Evolutionary conservation across 2,113 vertebrate species (phyloP).

Genomic region (Pterocles burchelli): DNA sequence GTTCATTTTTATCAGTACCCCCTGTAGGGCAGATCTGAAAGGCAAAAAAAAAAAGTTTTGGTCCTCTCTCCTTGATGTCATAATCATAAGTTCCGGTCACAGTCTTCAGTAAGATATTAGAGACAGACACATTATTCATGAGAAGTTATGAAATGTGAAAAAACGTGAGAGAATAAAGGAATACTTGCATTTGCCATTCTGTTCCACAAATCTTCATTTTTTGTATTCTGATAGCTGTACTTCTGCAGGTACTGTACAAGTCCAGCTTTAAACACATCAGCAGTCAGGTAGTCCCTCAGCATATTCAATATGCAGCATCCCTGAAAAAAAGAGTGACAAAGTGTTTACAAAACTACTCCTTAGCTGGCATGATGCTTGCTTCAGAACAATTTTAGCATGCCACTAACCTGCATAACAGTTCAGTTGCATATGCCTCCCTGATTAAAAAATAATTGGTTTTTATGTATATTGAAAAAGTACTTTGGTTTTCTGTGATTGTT

Average conservation of each 20-base stretch:
- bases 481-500: neutral
- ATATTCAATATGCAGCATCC: slow-evolving; percentile 92
- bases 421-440: neutral
- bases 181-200: slow-evolving; percentile 84
- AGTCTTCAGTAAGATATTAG: neutral
- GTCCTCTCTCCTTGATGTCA: neutral
- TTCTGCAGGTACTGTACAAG: slow-evolving; percentile 84
- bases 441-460: neutral
- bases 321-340: slow-evolving; percentile 66
- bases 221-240: slow-evolving; percentile 89
- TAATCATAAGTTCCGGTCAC: neutral
- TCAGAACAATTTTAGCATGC: too few relatives aligned
- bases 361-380: neutral
- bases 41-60: neutral
- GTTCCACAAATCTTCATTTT: slow-evolving; percentile 87
- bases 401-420: neutral
- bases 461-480: neutral
- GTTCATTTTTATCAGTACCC: slow-evolving; percentile 36
- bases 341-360: neutral
- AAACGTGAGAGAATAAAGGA: neutral
- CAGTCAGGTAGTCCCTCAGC: slow-evolving; percentile 86
- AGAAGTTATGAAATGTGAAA: neutral
- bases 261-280: slow-evolving; percentile 84
- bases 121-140: neutral
- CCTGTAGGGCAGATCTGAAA: slow-evolving; percentile 82